A percentile compares a stretch with the other conserved stretches of the same genome.
Evolutionary conservation across 1,140 invertebrate species (phyloP).

Genomic region (Proales similis): DNA sequence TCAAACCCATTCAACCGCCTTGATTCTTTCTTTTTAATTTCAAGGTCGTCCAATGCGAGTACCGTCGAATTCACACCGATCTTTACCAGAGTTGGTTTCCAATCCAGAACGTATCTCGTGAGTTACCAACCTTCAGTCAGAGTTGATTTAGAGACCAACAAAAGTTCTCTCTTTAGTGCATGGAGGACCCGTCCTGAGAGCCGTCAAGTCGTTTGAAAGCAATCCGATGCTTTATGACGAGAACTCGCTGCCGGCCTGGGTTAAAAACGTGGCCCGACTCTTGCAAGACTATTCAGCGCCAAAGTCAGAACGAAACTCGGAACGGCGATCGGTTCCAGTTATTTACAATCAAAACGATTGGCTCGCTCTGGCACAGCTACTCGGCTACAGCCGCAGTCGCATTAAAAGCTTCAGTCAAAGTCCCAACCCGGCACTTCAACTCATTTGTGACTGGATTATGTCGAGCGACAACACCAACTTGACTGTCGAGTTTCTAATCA

Average conservation of each 20-base stretch:
- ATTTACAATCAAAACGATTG: constrained; percentile 44
- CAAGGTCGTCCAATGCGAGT: constrained; percentile 53
- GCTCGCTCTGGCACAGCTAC: constrained; percentile 49
- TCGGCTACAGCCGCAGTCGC: constrained; percentile 51
- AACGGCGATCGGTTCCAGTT: background rate
- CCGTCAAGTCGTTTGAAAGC: constrained; percentile 40
- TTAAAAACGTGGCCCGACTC: constrained; percentile 53
- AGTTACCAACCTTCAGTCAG: constrained; percentile 2
- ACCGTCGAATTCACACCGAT: constrained; percentile 52
- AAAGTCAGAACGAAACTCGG: constrained; percentile 39
- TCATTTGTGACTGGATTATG: constrained; percentile 54
- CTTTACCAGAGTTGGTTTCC: constrained; percentile 52
- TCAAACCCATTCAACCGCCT: constrained; percentile 24
- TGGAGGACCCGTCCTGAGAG: constrained; percentile 44
- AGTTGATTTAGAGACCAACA: background rate
- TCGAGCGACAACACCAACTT: constrained; percentile 53
- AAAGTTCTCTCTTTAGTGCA: constrained; percentile 41
- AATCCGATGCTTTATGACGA: constrained; percentile 36
- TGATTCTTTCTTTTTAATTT: constrained; percentile 35
- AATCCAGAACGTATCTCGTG: constrained; percentile 40
- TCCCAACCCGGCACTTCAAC: constrained; percentile 49
- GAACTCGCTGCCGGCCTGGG: constrained; percentile 46
- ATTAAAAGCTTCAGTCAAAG: constrained; percentile 51
- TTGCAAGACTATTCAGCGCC: constrained; percentile 47
- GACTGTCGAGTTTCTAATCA: constrained; percentile 52